phyloP scores from a whole-genome alignment of 2,888 invertebrate genomes.

The Elysia crispata region DNA sequence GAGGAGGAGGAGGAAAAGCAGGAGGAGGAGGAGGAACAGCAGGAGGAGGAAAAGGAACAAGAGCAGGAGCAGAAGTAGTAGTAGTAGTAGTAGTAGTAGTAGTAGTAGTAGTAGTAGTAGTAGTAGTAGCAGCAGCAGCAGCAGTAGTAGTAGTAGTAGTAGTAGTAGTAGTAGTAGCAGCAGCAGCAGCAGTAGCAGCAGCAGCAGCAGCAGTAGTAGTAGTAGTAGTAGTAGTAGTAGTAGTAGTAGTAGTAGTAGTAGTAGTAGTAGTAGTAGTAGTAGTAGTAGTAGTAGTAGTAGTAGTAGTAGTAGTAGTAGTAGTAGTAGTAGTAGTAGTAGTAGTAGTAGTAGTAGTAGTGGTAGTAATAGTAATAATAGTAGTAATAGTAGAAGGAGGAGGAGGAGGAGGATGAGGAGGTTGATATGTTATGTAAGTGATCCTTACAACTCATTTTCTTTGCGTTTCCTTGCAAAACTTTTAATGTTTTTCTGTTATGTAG shows the following conservation, averaged over 20 bases:
- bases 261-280: slow-evolving; percentile 22
- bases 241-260: slow-evolving; percentile 26
- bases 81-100: slow-evolving; percentile 35
- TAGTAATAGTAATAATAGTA: slow-evolving; percentile 12
- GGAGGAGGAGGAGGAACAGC: too few relatives aligned
- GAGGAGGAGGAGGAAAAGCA: neutral
- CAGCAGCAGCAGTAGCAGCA: slow-evolving; percentile 21
- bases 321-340: slow-evolving; percentile 17
- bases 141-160: too few relatives aligned
- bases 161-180: neutral
- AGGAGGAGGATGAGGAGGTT: slow-evolving; percentile 13
- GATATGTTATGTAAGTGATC: too few relatives aligned
- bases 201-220: slow-evolving; percentile 29
- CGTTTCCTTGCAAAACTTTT: too few relatives aligned
- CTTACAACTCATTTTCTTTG: too few relatives aligned
- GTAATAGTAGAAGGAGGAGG: neutral
- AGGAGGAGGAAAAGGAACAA: neutral
- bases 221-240: slow-evolving; percentile 37
- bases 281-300: slow-evolving; percentile 27
- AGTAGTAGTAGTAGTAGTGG: slow-evolving; percentile 22
- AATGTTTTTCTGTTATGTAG: too few relatives aligned
- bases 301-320: slow-evolving; percentile 20
- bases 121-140: slow-evolving; percentile 18
- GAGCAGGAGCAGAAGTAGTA: slow-evolving; percentile 23
- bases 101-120: slow-evolving; percentile 36